Percentiles rank a stretch among this genome's conserved stretches.
Conservation (phyloP, 92 coral and sea anemone species). For the Epizoanthus fatuus region DNA sequence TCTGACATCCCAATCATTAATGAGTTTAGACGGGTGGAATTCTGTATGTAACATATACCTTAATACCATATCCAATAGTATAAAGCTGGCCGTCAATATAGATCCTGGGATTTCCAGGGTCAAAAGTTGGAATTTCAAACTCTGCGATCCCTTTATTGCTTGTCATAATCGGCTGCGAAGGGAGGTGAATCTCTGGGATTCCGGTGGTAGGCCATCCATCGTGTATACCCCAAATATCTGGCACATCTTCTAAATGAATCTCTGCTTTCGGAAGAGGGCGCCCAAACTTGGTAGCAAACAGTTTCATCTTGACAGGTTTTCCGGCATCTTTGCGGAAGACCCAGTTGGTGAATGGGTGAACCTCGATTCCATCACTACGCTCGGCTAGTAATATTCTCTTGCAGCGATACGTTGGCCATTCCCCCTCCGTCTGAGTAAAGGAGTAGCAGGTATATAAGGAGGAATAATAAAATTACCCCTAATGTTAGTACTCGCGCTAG, state of each 20-base stretch:
- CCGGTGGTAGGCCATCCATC: conserved; percentile 35
- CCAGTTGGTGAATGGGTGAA: conserved; percentile 39
- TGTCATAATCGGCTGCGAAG: not conserved
- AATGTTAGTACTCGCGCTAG: too few species aligned
- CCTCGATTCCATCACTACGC: conserved; percentile 19
- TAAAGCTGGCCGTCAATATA: conserved; percentile 66
- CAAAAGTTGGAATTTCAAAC: not conserved
- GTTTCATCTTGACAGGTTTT: not conserved
- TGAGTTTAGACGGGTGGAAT: too few species aligned
- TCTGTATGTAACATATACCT: too few species aligned
- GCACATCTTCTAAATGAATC: not conserved
- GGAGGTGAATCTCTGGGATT: conserved; percentile 1
- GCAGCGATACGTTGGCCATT: conserved; percentile 44
- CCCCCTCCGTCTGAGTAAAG: conserved; percentile 27
- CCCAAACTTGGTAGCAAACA: conserved; percentile 44
- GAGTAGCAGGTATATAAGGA: too few species aligned
- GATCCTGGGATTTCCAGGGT: conserved; percentile 26
- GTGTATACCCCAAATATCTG: too few species aligned
- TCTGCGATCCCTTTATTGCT: conserved; percentile 8
- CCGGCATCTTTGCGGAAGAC: conserved; percentile 35
- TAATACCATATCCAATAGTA: not conserved
- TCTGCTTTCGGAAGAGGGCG: not conserved
- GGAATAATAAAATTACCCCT: too few species aligned
- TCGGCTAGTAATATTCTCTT: conserved; percentile 39
- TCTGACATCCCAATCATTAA: too few species aligned